Percentiles rank a stretch among this genome's conserved stretches.
These are phyloP conservation scores for Acrocephalus scirpaceus DNA, from an alignment of 2,797 vertebrate genomes.

Conservation along the genomic window DNA sequence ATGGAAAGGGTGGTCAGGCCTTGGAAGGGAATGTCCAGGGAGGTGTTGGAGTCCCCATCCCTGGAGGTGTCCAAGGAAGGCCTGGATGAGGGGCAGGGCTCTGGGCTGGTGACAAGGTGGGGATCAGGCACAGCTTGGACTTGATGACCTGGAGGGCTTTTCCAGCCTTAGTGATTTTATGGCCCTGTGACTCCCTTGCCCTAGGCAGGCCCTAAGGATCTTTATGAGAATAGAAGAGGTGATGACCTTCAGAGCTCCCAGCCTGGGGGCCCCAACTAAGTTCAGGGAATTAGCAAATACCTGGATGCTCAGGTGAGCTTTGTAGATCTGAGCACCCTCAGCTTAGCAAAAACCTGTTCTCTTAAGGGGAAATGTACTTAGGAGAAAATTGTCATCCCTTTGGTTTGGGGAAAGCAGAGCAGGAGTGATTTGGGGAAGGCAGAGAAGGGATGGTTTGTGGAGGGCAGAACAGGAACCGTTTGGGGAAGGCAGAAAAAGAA, in stretches of 20 bases:
- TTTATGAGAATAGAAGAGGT: background rate
- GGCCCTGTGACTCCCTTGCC: background rate
- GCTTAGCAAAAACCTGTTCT: background rate
- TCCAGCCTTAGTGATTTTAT: background rate
- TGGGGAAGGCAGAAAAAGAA: background rate
- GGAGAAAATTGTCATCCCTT: background rate
- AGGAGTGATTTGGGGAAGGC: background rate
- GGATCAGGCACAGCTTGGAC: accelerated
- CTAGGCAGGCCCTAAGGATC: background rate
- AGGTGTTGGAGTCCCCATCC: background rate
- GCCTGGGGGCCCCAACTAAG: background rate
- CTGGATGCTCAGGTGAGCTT: background rate
- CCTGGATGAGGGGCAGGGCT: accelerated
- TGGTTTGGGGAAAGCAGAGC: background rate
- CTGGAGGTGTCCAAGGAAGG: background rate
- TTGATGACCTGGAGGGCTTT: background rate
- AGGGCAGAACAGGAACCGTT: background rate
- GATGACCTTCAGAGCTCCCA: background rate
- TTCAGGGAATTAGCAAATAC: background rate
- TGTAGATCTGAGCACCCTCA: background rate
- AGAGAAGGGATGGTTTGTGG: background rate
- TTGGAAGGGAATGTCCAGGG: background rate
- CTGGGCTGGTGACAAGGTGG: background rate
- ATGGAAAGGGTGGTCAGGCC: background rate
- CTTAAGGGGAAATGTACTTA: background rate